These are phyloP conservation scores for Bambusicola thoracicus DNA, from an alignment of 2,113 vertebrate genomes.

Conservation along the genomic window DNA sequence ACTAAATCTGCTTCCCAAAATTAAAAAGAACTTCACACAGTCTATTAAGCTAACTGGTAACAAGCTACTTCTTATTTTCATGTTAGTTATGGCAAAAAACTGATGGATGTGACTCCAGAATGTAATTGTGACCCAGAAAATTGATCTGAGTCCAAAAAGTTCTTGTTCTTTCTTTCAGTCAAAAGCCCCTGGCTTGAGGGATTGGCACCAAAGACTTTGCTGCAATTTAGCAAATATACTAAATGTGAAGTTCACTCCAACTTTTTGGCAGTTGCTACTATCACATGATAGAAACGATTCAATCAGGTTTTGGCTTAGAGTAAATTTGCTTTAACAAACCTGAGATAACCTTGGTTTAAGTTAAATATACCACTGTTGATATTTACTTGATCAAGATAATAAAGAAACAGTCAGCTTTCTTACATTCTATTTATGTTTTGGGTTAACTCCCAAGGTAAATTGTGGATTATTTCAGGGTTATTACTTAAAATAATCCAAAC, in stretches of 20 bases:
- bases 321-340: constrained; percentile 45
- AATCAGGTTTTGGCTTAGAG: not conserved
- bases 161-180: constrained; percentile 7
- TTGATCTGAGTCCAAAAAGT: not conserved
- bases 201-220: not conserved
- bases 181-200: not conserved
- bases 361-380: constrained; percentile 48
- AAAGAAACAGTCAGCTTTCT: constrained; percentile 27
- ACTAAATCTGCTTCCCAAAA: not conserved
- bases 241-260: constrained; percentile 1
- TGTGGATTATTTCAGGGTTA: constrained; percentile 39
- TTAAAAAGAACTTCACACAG: not conserved
- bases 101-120: not conserved
- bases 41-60: not conserved
- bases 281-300: not conserved
- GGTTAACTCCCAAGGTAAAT: constrained; percentile 44
- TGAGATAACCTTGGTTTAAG: constrained; percentile 60
- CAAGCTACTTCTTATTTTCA: not conserved
- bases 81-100: not conserved
- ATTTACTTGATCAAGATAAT: constrained; percentile 53
- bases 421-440: constrained; percentile 56
- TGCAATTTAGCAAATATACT: not conserved
- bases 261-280: constrained; percentile 1
- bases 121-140: not conserved
- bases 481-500: constrained; percentile 49